These are phyloP conservation scores for Agelas oroides DNA, from an alignment of 37 sponge, comb jelly and placozoan genomes.

Conservation along the genomic window DNA sequence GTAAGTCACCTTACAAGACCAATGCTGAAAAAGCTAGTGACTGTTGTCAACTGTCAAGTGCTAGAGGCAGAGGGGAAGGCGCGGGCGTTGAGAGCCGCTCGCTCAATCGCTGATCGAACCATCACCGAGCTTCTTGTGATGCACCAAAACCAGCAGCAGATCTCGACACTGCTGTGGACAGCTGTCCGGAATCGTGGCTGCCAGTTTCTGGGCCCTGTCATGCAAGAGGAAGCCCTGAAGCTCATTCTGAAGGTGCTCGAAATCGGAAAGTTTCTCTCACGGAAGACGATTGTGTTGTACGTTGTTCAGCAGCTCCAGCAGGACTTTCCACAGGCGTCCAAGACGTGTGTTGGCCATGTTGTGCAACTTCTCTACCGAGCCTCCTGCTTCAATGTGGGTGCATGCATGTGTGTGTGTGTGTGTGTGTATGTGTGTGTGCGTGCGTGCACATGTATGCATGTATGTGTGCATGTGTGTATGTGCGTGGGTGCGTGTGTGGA, in stretches of 20 bases:
- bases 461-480: background rate
- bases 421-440: too few species aligned
- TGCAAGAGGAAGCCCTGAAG: constrained; percentile 96
- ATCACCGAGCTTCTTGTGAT: constrained; percentile 89
- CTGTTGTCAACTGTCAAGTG: constrained; percentile 82
- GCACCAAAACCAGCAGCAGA: constrained; percentile 95
- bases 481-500: background rate
- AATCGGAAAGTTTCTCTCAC: constrained; percentile 71
- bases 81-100: constrained; percentile 77
- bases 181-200: constrained; percentile 92
- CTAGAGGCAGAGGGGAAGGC: constrained; percentile 87
- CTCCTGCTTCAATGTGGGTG: constrained; percentile 95
- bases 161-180: constrained; percentile 90
- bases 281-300: constrained; percentile 90
- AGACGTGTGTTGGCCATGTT: constrained; percentile 98
- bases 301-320: constrained; percentile 81
- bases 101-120: constrained; percentile 91
- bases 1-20: constrained; percentile 79
- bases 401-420: too few species aligned
- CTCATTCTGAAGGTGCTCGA: constrained; percentile 84
- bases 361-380: constrained; percentile 97
- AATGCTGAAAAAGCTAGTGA: constrained; percentile 89
- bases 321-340: constrained; percentile 90
- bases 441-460: background rate
- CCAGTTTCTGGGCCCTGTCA: constrained; percentile 97